Percentiles rank a stretch among this genome's conserved stretches.
Conservation (phyloP, 1,140 invertebrate species). For the Platorchestia sp. region DNA sequence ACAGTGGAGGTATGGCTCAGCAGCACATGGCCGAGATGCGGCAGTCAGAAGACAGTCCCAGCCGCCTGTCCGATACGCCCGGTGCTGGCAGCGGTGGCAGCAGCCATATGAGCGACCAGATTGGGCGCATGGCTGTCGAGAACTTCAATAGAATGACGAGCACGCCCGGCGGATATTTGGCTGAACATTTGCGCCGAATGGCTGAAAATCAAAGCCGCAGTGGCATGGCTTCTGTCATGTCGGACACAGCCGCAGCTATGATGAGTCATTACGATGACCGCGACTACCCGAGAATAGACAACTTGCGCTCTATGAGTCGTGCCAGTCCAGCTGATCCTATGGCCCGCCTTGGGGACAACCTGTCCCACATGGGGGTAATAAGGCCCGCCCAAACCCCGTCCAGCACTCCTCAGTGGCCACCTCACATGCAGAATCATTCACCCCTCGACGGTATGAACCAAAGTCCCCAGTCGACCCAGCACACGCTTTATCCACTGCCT, state of each 20-base stretch:
- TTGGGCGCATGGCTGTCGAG: conserved; percentile 66
- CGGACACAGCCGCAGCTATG: conserved; percentile 57
- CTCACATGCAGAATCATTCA: conserved; percentile 67
- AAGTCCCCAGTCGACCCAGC: conserved; percentile 63
- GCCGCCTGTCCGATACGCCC: conserved; percentile 63
- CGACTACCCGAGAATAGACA: conserved; percentile 65
- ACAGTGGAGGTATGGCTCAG: conserved; percentile 61
- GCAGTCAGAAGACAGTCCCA: conserved; percentile 63
- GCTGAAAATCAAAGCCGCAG: conserved; percentile 66
- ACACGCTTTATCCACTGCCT: conserved; percentile 65
- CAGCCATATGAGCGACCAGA: conserved; percentile 64
- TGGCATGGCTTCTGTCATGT: conserved; percentile 59
- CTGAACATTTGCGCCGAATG: conserved; percentile 65
- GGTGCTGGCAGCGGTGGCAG: conserved; percentile 1
- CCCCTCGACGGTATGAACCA: conserved; percentile 67
- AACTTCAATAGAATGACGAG: conserved; percentile 66
- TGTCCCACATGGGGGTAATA: conserved; percentile 67
- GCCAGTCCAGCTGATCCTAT: conserved; percentile 65
- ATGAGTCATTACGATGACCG: conserved; percentile 66
- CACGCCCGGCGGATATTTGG: conserved; percentile 65
- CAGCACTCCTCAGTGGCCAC: conserved; percentile 67
- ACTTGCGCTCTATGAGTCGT: conserved; percentile 66
- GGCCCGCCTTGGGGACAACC: conserved; percentile 65
- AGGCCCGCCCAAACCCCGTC: conserved; percentile 66
- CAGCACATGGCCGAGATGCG: conserved; percentile 65